phyloP scores from a whole-genome alignment of 2,797 vertebrate species.

The Phrynocephalus forsythii region DNA sequence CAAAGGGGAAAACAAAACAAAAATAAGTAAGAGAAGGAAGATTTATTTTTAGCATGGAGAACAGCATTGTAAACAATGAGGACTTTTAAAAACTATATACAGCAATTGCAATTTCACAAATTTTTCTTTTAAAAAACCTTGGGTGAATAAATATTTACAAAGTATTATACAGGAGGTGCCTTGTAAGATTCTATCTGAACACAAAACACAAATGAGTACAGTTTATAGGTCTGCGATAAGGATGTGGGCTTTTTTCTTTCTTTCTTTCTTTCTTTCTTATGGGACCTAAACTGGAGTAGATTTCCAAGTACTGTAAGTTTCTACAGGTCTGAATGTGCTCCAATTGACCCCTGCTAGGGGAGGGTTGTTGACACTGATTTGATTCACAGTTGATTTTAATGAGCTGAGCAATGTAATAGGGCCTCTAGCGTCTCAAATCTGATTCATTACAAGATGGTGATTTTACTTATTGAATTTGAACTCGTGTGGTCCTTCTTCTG shows the following conservation, averaged over 20 bases:
- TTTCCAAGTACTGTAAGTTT: slow-evolving; percentile 20
- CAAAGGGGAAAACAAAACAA: slow-evolving; percentile 70
- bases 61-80: slow-evolving; percentile 69
- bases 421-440: slow-evolving; percentile 4
- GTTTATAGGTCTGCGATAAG: slow-evolving; percentile 70
- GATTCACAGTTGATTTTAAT: slow-evolving; percentile 40
- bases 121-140: slow-evolving; percentile 51
- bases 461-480: neutral
- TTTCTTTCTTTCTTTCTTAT: slow-evolving; percentile 40
- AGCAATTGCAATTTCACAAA: slow-evolving; percentile 60
- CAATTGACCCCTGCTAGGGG: neutral
- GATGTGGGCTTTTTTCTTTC: slow-evolving; percentile 49
- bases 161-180: slow-evolving; percentile 67
- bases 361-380: slow-evolving; percentile 26
- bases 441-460: neutral
- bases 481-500: neutral
- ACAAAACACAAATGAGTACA: slow-evolving; percentile 69
- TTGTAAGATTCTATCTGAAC: slow-evolving; percentile 72
- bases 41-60: slow-evolving; percentile 74
- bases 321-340: neutral
- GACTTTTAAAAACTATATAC: slow-evolving; percentile 74
- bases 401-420: slow-evolving; percentile 6
- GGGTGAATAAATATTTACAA: slow-evolving; percentile 73
- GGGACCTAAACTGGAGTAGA: slow-evolving; percentile 32
- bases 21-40: slow-evolving; percentile 65